Evolutionary conservation across 2,113 vertebrate genomes (phyloP).

Genomic region (Passer montanus): DNA sequence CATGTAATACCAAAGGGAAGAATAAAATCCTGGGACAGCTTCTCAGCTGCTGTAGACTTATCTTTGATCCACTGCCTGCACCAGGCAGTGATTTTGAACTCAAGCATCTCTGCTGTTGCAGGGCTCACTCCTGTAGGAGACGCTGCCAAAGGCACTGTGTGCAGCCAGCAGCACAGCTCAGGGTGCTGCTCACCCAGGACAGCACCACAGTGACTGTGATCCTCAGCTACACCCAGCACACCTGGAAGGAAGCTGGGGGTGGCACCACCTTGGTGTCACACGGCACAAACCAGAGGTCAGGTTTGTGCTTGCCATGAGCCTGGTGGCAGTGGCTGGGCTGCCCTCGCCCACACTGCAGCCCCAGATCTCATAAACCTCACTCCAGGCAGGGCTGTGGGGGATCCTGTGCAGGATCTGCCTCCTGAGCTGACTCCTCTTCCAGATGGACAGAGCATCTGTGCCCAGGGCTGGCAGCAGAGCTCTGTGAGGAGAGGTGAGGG

Average conservation of each 20-base stretch:
- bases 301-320: background rate
- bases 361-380: background rate
- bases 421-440: background rate
- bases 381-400: accelerated
- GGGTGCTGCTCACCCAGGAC: accelerated
- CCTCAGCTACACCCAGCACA: accelerated
- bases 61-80: background rate
- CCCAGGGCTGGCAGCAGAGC: accelerated
- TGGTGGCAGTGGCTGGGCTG: accelerated
- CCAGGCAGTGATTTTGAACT: background rate
- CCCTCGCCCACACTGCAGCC: accelerated
- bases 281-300: accelerated
- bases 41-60: background rate
- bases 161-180: accelerated
- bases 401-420: background rate
- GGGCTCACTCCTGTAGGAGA: background rate
- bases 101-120: accelerated
- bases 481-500: accelerated
- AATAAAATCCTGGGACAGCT: background rate
- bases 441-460: accelerated
- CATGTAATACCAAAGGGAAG: background rate
- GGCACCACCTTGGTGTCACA: accelerated
- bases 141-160: accelerated
- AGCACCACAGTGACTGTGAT: accelerated
- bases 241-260: accelerated